These are phyloP conservation scores for Anguilla japonica DNA, from an alignment of 2,113 vertebrate species.

Conservation along the genomic window DNA sequence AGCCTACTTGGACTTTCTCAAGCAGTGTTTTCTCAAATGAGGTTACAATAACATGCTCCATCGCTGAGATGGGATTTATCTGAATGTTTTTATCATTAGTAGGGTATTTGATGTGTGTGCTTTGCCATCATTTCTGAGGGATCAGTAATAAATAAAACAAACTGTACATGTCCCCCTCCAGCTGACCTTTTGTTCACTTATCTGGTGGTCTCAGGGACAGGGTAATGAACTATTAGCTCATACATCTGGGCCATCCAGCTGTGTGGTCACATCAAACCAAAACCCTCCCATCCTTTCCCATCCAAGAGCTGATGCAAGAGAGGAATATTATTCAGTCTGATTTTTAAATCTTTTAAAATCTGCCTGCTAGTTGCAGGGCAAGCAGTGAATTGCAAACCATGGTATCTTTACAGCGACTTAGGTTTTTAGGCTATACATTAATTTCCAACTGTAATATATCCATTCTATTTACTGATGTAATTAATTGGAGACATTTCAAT, in stretches of 20 bases:
- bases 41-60: conserved; percentile 2
- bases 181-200: neutral
- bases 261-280: neutral
- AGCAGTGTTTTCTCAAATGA: neutral
- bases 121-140: neutral
- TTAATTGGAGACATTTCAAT: too few relatives aligned
- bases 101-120: neutral
- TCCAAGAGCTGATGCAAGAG: neutral
- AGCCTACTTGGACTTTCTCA: neutral
- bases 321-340: neutral
- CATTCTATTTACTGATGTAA: neutral
- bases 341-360: neutral
- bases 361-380: neutral
- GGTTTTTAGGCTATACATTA: neutral
- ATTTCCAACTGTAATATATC: neutral
- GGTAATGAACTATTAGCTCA: neutral
- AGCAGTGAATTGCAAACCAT: neutral
- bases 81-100: neutral
- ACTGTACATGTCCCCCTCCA: neutral
- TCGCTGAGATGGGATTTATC: neutral
- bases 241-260: neutral
- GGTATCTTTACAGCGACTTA: neutral
- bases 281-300: neutral
- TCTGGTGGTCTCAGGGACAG: neutral
- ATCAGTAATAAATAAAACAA: neutral